phyloP scores from a whole-genome alignment of 2,888 invertebrate species.

The Cerceris rybyensis region DNA sequence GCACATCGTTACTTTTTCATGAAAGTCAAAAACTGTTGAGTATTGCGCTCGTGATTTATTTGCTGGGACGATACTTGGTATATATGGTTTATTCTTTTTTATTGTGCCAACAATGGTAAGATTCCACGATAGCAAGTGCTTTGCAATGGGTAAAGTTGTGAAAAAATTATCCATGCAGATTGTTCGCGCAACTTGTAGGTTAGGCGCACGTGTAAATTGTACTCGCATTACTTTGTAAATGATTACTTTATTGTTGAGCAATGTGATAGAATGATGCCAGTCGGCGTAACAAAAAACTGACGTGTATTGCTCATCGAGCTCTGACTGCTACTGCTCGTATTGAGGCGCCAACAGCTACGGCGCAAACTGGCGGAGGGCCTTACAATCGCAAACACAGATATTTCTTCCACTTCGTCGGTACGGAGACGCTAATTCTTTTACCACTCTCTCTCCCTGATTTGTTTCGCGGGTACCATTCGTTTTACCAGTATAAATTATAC shows the following conservation, averaged over 20 bases:
- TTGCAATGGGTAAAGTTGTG: constrained; percentile 60
- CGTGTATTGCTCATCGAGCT: too few relatives aligned
- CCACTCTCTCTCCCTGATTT: constrained; percentile 66
- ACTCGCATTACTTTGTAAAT: constrained; percentile 55
- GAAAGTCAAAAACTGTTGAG: constrained; percentile 56
- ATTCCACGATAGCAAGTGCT: constrained; percentile 56
- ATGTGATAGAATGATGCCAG: constrained; percentile 59
- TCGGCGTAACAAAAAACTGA: too few relatives aligned
- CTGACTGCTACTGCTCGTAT: too few relatives aligned
- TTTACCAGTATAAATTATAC: constrained; percentile 64
- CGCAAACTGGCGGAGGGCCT: too few relatives aligned
- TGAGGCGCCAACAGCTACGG: too few relatives aligned
- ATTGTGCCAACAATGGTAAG: constrained; percentile 58
- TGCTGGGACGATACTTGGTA: constrained; percentile 54
- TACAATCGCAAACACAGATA: constrained; percentile 53
- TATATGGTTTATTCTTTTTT: constrained; percentile 56
- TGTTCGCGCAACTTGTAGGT: constrained; percentile 56
- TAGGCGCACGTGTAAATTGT: constrained; percentile 26
- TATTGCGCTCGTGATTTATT: constrained; percentile 30
- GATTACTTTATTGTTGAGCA: constrained; percentile 58
- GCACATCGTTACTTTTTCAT: constrained; percentile 60
- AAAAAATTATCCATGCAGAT: constrained; percentile 66
- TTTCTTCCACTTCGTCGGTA: constrained; percentile 66
- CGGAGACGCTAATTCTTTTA: constrained; percentile 65
- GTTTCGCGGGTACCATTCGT: constrained; percentile 46